phyloP scores from a whole-genome alignment of 1,140 invertebrate genomes.

The Caenorhabditis remanei region DNA sequence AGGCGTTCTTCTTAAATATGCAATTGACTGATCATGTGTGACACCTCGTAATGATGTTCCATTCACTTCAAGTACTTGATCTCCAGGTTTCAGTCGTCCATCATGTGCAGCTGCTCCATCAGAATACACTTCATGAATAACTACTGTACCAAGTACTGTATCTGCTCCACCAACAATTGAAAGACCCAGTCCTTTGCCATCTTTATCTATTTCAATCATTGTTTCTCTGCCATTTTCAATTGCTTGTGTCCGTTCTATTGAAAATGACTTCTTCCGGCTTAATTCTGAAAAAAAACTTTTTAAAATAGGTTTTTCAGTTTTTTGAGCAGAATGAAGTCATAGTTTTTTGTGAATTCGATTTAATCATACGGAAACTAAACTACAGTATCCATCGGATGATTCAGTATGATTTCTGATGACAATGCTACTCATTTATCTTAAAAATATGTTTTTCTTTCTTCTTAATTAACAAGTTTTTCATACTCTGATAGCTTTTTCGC shows the following conservation, averaged over 20 bases:
- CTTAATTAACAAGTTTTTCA: neutral
- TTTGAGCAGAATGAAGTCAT: too few species aligned
- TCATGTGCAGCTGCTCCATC: slow-evolving; percentile 86
- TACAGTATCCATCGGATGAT: too few species aligned
- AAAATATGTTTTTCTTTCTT: neutral
- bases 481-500: neutral
- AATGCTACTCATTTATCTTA: too few species aligned
- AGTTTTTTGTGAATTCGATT: too few species aligned
- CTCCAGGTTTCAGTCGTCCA: slow-evolving; percentile 88
- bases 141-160: slow-evolving; percentile 76
- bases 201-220: slow-evolving; percentile 76
- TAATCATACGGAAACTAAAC: too few species aligned
- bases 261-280: slow-evolving; percentile 74
- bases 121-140: slow-evolving; percentile 77
- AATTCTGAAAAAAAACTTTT: slow-evolving; percentile 15
- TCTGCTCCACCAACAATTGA: slow-evolving; percentile 76
- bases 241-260: slow-evolving; percentile 69
- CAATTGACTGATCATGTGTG: slow-evolving; percentile 82
- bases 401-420: too few species aligned
- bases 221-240: slow-evolving; percentile 76
- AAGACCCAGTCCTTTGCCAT: slow-evolving; percentile 76
- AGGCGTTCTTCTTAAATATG: slow-evolving; percentile 84
- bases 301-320: too few species aligned
- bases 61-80: slow-evolving; percentile 87
- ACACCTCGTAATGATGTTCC: slow-evolving; percentile 84